Conservation (phyloP, 2,113 vertebrate species). For the Hemichromis elongatus region DNA sequence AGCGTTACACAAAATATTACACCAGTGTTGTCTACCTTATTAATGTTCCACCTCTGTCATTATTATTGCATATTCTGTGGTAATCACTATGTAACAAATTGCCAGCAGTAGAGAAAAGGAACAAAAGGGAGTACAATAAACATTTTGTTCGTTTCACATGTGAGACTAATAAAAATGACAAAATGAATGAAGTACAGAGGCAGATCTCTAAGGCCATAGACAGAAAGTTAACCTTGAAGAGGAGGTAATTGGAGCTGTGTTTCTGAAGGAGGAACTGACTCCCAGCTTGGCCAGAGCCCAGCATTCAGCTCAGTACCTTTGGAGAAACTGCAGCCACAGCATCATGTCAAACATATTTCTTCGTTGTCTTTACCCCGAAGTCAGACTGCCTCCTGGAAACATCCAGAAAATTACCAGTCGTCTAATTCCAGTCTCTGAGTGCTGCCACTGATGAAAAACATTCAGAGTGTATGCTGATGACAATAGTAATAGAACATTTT, state of each 20-base stretch:
- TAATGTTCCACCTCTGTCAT: constrained; percentile 43
- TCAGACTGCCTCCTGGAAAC: not conserved
- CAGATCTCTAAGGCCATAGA: constrained; percentile 49
- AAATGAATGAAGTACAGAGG: constrained; percentile 24
- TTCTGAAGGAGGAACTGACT: constrained; percentile 26
- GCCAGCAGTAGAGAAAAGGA: constrained; percentile 35
- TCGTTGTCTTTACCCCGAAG: not conserved
- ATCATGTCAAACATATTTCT: constrained; percentile 13
- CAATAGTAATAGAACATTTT: constrained; percentile 15
- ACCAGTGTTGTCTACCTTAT: constrained; percentile 72
- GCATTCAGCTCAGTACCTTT: constrained; percentile 20
- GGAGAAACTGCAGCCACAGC: constrained; percentile 43
- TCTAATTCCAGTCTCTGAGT: not conserved
- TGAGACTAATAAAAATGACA: constrained; percentile 28
- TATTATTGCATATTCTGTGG: constrained; percentile 69
- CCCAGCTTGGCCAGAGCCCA: constrained; percentile 20
- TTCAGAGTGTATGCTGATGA: constrained; percentile 46
- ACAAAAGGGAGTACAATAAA: constrained; percentile 15
- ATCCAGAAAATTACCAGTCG: not conserved
- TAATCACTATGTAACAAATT: constrained; percentile 69
- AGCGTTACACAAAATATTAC: constrained; percentile 64
- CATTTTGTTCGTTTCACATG: constrained; percentile 2
- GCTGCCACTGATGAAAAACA: constrained; percentile 33
- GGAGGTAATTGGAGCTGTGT: constrained; percentile 27
- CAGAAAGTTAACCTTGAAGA: constrained; percentile 48